Evolutionary conservation across 2,797 vertebrate genomes (phyloP), one percentile per base, ranked within the genome.

Genomic region (Phylloscopus collybita): DNA sequence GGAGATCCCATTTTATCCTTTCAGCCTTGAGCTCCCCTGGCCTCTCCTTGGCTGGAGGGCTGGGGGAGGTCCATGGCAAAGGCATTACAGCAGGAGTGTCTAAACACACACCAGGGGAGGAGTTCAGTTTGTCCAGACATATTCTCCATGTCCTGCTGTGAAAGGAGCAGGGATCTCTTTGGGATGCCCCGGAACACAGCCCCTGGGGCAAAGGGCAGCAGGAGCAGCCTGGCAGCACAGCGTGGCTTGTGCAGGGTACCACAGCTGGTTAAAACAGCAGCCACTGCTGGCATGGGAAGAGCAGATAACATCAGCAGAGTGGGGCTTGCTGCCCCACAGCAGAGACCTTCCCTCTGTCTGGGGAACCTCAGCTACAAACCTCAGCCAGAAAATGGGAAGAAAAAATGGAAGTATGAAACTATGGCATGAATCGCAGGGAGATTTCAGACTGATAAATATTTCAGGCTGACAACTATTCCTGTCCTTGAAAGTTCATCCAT

Each of bases 361-460:
- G 22, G 69, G 27, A 91, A 14, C 38, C 76, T 81, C 83, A 60
- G 73, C 70, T 81, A 27, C 62, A 79, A 69, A 62, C n/a, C 54
- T 47, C 56, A 13, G 25, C 40, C 8, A 22, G 54, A 74, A 80
- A 44, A 51, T 0, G 1, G 53, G 71, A 78, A 79, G 61, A 18
- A 80, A 76, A 94, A 93, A 65, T 45, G 7, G 59, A 90, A 75
- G 62, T 57, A 81, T 75, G 83, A 73, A 90, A 82, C 81, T 23
- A 7, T 5, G 45, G 49, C 30, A 5, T 53, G 94, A 94, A 81
- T 84, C 1, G 2, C 70, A 57, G 78, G 67, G 76, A 95, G 88
- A 92, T 86, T 94, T 90, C 70, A 94, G 93, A 70, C 92, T 96
- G 92, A 97, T 96, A 94, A 97, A 97, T 97, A 97, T 95, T 96